A percentile compares a stretch with the other conserved stretches of the same genome.
These are phyloP conservation scores for Agrochola litura DNA, from an alignment of 2,888 invertebrate species.

Conservation along the genomic window DNA sequence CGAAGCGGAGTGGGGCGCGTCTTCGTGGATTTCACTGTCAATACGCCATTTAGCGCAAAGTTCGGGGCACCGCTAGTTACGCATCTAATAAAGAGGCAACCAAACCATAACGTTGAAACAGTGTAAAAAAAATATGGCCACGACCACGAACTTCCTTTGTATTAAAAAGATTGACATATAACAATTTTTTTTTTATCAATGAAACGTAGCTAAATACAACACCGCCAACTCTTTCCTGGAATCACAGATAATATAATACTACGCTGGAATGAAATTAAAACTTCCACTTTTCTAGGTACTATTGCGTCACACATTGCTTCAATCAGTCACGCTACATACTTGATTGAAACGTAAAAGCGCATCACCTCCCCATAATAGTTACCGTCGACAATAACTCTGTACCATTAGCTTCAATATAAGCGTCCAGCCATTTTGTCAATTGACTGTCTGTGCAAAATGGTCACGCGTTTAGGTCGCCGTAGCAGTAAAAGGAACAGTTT, in stretches of 20 bases:
- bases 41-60: background rate
- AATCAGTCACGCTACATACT: background rate
- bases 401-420: conserved; percentile 37
- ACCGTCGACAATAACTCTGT: conserved; percentile 15
- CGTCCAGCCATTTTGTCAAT: conserved; percentile 44
- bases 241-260: too few species aligned
- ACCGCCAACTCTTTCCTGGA: background rate
- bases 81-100: background rate
- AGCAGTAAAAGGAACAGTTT: background rate
- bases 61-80: background rate
- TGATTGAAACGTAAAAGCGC: conserved; percentile 23
- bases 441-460: conserved; percentile 34
- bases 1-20: too few species aligned
- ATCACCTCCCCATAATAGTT: conserved; percentile 16
- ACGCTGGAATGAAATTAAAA: background rate
- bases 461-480: conserved; percentile 7
- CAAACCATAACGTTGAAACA: too few species aligned
- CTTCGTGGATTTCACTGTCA: too few species aligned
- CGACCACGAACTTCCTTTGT: background rate
- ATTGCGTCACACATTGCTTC: background rate
- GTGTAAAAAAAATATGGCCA: too few species aligned
- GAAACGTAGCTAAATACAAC: background rate
- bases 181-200: too few species aligned
- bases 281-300: too few species aligned
- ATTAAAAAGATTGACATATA: background rate